Base-by-base conservation (phyloP, 1,140 invertebrate species). In the Halyomorpha halys region DNA sequence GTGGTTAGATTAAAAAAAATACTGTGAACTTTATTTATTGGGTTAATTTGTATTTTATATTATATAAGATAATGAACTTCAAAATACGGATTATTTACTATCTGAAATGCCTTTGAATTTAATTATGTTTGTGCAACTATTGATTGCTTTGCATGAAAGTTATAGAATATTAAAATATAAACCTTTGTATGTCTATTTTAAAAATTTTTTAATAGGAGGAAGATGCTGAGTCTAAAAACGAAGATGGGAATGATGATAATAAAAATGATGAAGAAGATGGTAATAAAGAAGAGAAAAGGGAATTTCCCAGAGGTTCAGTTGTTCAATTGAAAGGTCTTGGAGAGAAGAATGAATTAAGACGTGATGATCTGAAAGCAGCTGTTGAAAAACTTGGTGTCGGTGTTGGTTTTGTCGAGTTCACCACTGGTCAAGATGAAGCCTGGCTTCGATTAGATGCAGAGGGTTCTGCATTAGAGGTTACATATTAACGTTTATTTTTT, bases 371-470 rank as follows among this genome's bases (percentile, higher is more conserved):
- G 15, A 88, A 84, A 70, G 80, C 83, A 65, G 80, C 81, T 56
- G 76, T 91, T 16, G 76, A 76, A 19, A 78, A 84, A 14, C 21
- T 63, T 73, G 82, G 81, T 59, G 78, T 76, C 4, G 80, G 82
- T 65, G 79, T 90, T 21, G 84, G 83, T 2, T 92, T 80, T 73
- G 78, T 91, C 65, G 86, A 90, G 69, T 91, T 83, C 71, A 82
- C 81, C 66, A 81, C 80, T 63, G 89, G 88, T 11, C 81, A 90
- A 66, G 75, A 78, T 1, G 80, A 86, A 70, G 89, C 87, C 13
- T 85, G 82, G 72, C 76, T 91, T 14, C 78, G 89, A 53, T 75
- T 91, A 19, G 74, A 79, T 13, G 83, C 83, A 68, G 85, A 86
- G 70, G 81, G 87, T 71, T 72, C 79, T 25, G 90, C 87, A 1